A percentile compares a stretch with the other conserved stretches of the same genome.
Conservation (phyloP, 53 echinoderm and acorn worm species). For the Stichopus horrens region DNA sequence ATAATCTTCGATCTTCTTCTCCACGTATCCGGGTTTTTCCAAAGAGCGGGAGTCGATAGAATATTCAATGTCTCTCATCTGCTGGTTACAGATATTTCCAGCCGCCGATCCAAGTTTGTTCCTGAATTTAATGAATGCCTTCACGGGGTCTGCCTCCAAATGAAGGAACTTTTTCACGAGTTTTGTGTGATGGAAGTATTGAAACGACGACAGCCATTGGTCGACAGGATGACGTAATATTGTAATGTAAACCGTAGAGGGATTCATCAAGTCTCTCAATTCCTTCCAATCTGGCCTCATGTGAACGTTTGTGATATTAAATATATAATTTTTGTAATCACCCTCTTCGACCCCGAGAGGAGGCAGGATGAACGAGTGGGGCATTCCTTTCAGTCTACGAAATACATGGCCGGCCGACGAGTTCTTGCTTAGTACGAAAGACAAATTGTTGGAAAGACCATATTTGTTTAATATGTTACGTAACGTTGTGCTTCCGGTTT, state of each 20-base stretch:
- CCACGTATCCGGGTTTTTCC: constrained; percentile 27
- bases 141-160: no score
- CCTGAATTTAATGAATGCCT: neutral
- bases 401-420: constrained; percentile 49
- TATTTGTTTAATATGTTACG: constrained; percentile 52
- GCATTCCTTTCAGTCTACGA: constrained; percentile 10
- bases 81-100: no score
- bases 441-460: constrained; percentile 46
- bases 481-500: constrained; percentile 69
- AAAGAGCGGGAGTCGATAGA: constrained; percentile 38
- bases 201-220: no score
- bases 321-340: constrained; percentile 49
- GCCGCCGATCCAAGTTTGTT: neutral
- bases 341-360: constrained; percentile 42
- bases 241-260: constrained; percentile 54
- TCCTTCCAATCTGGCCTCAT: constrained; percentile 41
- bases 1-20: constrained; percentile 43
- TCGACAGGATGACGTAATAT: constrained; percentile 63
- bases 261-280: constrained; percentile 56
- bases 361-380: constrained; percentile 45
- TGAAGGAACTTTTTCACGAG: no score
- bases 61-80: no score
- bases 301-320: constrained; percentile 58
- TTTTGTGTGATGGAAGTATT: no score
- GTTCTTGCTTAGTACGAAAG: constrained; percentile 51